These are phyloP conservation scores for Rhinogobius similis DNA, from an alignment of 2,113 vertebrate genomes.

Conservation along the genomic window DNA sequence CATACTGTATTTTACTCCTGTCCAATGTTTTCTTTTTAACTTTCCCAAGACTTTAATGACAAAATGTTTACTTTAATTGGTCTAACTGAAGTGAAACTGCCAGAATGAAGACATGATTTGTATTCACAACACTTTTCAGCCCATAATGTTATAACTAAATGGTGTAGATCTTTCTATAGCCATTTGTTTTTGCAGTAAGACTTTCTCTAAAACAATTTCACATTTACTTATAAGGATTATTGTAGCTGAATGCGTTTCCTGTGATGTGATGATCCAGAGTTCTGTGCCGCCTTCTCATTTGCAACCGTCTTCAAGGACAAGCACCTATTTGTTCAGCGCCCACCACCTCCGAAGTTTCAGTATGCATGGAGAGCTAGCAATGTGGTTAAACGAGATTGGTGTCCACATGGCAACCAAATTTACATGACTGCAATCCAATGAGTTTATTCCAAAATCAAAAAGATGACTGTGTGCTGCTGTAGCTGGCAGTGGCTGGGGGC, in stretches of 20 bases:
- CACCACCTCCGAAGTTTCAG: constrained; percentile 16
- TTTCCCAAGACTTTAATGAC: neutral
- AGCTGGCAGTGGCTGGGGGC: constrained; percentile 27
- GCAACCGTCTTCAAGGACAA: constrained; percentile 62
- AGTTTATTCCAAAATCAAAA: constrained; percentile 12
- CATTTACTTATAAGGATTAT: neutral
- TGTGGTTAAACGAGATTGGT: constrained; percentile 26
- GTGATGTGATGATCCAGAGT: neutral
- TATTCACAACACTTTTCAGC: neutral
- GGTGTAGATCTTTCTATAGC: neutral
- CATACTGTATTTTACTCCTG: too few relatives aligned
- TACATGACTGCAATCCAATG: constrained; percentile 1
- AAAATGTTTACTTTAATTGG: neutral
- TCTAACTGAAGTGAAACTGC: neutral
- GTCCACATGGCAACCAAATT: constrained; percentile 25
- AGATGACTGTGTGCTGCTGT: constrained; percentile 16
- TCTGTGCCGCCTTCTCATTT: constrained; percentile 32
- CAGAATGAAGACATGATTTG: neutral
- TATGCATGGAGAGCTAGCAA: constrained; percentile 28
- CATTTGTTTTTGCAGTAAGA: neutral
- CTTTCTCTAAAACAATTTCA: neutral
- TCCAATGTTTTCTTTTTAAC: neutral
- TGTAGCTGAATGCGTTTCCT: neutral
- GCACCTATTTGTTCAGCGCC: constrained; percentile 55
- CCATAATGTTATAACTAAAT: too few relatives aligned